Evolutionary conservation across 1,140 invertebrate species (phyloP), one percentile per base, ranked within the genome.

Genomic region (Anastrepha ludens): DNA sequence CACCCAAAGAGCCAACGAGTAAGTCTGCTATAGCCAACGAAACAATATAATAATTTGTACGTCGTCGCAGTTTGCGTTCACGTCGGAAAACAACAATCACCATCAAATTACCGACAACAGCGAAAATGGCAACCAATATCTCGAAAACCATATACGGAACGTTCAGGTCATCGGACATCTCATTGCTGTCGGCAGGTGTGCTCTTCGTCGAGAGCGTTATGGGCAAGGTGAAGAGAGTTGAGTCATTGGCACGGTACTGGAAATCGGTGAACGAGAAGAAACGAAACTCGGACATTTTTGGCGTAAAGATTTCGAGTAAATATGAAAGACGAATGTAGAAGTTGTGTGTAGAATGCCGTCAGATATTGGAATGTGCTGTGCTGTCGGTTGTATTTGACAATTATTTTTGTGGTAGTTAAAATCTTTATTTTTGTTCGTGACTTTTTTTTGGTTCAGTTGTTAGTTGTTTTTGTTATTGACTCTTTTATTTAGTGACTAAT

Each of bases 41-140:
- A 47, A 98, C 96, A 88, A 98, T 98, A 91, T 98, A 98, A 90
- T 98, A 98, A 93, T 98, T 98, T 8, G 97, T 98, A 65, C 97
- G 95, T 60, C 97, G 93, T 6, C 97, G 94, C 8, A 98, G 93
- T 85, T 96, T 95, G 9, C 96, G 94, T 88, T 98, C 97, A 64
- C 96, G 95, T 8, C 94, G 94, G 92, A 98, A 98, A 6, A 98
- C 97, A 74, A 96, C 94, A 88, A 98, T 97, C 86, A 98, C 97
- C 92, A 98, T 95, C 13, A 96, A 95, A 92, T 98, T 98, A 50
- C 97, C 97, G 85, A 97, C 93, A 9, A 98, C 95, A 0, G 97
- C 97, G 67, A 96, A 94, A 11, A 98, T 93, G 15, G 97, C 97
- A 78, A 98, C 97, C 7, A 97, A 90, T 15, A 97, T 94, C 93